A percentile compares a stretch with the other conserved stretches of the same genome.
Conservation (phyloP, 1,140 invertebrate species). For the Meloidogyne floridensis region DNA sequence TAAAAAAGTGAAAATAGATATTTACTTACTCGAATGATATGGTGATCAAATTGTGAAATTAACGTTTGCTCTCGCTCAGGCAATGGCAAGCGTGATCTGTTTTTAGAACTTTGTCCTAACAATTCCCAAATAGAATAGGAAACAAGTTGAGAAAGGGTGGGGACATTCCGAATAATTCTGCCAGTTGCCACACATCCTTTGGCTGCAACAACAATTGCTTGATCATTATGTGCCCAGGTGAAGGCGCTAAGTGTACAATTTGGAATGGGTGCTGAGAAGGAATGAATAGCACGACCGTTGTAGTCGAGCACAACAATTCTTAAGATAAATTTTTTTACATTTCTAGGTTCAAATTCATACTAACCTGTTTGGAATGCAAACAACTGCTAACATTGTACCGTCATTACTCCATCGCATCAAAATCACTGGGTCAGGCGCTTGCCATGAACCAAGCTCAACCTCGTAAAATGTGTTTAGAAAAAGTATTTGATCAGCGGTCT, state of each 20-base stretch:
- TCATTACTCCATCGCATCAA: slow-evolving; percentile 55
- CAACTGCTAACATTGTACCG: slow-evolving; percentile 60
- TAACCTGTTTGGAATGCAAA: slow-evolving; percentile 47
- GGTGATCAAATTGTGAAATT: slow-evolving; percentile 84
- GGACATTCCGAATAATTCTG: slow-evolving; percentile 82
- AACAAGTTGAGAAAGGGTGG: slow-evolving; percentile 79
- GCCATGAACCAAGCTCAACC: slow-evolving; percentile 46
- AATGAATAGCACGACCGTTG: slow-evolving; percentile 46
- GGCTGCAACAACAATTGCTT: slow-evolving; percentile 86
- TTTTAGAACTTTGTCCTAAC: slow-evolving; percentile 68
- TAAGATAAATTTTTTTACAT: background rate
- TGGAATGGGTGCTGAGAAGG: slow-evolving; percentile 40
- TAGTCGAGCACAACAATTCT: slow-evolving; percentile 53
- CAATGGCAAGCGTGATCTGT: slow-evolving; percentile 76
- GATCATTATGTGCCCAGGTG: slow-evolving; percentile 83
- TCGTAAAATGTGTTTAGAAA: slow-evolving; percentile 61
- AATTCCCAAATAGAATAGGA: slow-evolving; percentile 59
- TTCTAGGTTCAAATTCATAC: too few species aligned
- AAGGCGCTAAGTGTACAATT: slow-evolving; percentile 40
- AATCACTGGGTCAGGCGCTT: slow-evolving; percentile 47
- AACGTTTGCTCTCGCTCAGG: slow-evolving; percentile 81
- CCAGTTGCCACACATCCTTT: slow-evolving; percentile 81
- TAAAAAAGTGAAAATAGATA: background rate
- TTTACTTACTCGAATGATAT: slow-evolving; percentile 82
- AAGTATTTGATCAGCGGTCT: slow-evolving; percentile 53